Evolutionary conservation across 2,797 vertebrate genomes (phyloP), one percentile per base, ranked within the genome.

Genomic region (Eulemur coronatus): DNA sequence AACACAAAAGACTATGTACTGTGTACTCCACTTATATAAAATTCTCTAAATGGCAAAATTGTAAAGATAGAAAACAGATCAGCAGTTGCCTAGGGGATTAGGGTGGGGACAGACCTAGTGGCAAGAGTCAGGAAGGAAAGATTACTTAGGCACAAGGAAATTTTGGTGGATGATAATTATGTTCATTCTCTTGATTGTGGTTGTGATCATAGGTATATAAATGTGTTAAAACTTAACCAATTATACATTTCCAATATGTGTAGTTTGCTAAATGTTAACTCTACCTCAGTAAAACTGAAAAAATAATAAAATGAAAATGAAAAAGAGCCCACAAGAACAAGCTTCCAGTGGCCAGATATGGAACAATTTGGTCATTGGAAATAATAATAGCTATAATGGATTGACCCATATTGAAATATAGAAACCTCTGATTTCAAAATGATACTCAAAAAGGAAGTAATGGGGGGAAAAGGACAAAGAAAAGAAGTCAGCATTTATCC

Each of bases 21-120:
- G 5, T 70, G 69, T 9, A n/a, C 46, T 80, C 15, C 5, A 35
- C 15, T 90, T 55, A 81, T 3, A 57, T 52, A 9, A 85, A 73
- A 65, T 75, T 69, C 52, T 57, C 28, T 86, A 82, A 76, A 59
- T 69, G 61, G 24, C 35, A 86, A 76, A 81, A 82, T 20, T n/a
- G 5, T 20, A 61, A n/a, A 69, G 13, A 81, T 2, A 52, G 7
- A 57, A 79, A 76, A 24, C 55, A 46, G 30, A 38, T 38, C 46
- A 24, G 9, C 11, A 70, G 61, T 70, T 81, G 13, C 35, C 8
- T 82, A 82, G 4, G 2, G 35, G 38, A 67, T 59, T 24, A 46
- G 20, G 0, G 5, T 15, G 1, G 17, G 26, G 14, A 24, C 24
- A 11, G 4, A 11, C 13, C 15, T 82, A 6, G 11, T 48, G 7